Evolutionary conservation across 2,797 vertebrate species (phyloP), one percentile per base, ranked within the genome.

Genomic region (Mionectes olivaceus): DNA sequence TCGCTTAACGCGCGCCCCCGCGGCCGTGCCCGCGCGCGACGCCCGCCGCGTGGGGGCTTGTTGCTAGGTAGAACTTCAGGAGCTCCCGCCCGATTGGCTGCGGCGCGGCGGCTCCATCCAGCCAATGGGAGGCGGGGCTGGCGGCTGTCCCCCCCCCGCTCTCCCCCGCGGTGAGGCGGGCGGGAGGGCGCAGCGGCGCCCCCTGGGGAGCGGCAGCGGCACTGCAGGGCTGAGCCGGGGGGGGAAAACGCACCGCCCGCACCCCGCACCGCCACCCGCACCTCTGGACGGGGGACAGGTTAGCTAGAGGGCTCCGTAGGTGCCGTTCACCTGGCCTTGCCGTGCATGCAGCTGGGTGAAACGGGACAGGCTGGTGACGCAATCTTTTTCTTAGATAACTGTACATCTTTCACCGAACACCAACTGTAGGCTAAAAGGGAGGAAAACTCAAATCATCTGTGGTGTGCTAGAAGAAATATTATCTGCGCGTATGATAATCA

Each of bases 1-100:
- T 23, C 0, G 6, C 21, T 56, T 7, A 37, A 49, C 2, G 30
- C 43, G 39, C 52, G n/a, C 14, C 13, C 71, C 50, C 57, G 39
- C 18, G 28, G 24, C 49, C 71, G 50, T 63, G 50, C 44, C 21
- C 39, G 57, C 28, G 44, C 63, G 32, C 56, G 19, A 37, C 19
- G 13, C 1, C 43, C 7, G 37, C 50, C 37, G 57, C 53, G 13
- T 60, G 69, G 37, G 78, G 90, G 33, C 44, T 88, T 96, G 98
- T 98, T 98, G 97, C 97, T 92, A 93, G 97, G 97, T 44, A 13
- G 93, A 90, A 64, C 94, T 88, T 14, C 28, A 84, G 57, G 50
- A 77, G 7, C 71, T 78, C 46, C 33, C 32, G 13, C 50, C 59
- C 93, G 94, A 97, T 98, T 98, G 97, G 98, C 68, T 84, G 87